These are phyloP conservation scores for Allophyes oxyacanthae DNA, from an alignment of 2,888 invertebrate genomes.

Conservation along the genomic window DNA sequence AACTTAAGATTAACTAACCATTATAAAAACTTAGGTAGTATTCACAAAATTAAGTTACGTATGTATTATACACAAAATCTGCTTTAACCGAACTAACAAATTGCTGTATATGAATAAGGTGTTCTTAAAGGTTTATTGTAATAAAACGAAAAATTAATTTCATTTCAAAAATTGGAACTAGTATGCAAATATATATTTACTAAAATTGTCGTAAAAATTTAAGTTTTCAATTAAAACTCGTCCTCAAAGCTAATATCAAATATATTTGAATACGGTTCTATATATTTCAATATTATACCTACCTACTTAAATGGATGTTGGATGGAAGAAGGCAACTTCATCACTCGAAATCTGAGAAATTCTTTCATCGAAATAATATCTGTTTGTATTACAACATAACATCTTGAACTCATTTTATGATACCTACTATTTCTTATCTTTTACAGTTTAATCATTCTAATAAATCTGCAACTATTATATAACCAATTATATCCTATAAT, in stretches of 20 bases:
- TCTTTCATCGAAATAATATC: constrained; percentile 26
- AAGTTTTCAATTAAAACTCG: not conserved
- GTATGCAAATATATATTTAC: constrained; percentile 34
- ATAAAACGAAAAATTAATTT: constrained; percentile 25
- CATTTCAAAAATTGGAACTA: constrained; percentile 31
- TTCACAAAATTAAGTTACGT: constrained; percentile 44
- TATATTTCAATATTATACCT: constrained; percentile 22
- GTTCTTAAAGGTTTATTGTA: constrained; percentile 24
- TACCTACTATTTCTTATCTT: constrained; percentile 21
- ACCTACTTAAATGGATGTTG: constrained; percentile 36
- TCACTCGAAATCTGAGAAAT: constrained; percentile 28
- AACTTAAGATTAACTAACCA: constrained; percentile 43
- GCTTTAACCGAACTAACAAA: constrained; percentile 44
- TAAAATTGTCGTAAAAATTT: not conserved
- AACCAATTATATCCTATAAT: constrained; percentile 34
- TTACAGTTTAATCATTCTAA: constrained; percentile 46
- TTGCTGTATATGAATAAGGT: constrained; percentile 47
- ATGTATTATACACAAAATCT: constrained; percentile 58
- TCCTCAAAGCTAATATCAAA: constrained; percentile 4
- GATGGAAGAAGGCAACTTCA: constrained; percentile 34
- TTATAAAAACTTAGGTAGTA: constrained; percentile 36
- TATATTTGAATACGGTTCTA: constrained; percentile 42
- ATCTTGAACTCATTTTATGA: constrained; percentile 31
- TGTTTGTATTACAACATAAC: constrained; percentile 37
- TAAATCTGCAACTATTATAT: constrained; percentile 38